phyloP scores from a whole-genome alignment of 2,113 vertebrate genomes.

The Coregonus clupeaformis region DNA sequence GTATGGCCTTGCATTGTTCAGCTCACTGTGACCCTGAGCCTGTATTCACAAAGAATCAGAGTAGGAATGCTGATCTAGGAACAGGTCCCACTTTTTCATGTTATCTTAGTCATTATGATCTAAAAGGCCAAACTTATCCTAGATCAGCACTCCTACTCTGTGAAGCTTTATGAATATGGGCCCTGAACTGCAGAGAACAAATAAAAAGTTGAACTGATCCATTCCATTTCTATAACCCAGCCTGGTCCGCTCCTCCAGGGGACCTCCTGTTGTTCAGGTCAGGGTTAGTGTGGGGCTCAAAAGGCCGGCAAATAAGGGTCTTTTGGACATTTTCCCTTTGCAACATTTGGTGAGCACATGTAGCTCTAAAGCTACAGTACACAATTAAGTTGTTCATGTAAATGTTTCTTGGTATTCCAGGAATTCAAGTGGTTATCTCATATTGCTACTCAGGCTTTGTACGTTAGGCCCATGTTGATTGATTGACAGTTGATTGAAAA shows the following conservation, averaged over 20 bases:
- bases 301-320: neutral
- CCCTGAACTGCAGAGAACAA: neutral
- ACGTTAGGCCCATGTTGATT: too few species aligned
- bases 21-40: neutral
- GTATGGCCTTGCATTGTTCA: neutral
- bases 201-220: neutral
- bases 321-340: conserved; percentile 20
- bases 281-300: neutral
- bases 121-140: too few species aligned
- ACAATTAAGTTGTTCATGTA: neutral
- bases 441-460: too few species aligned
- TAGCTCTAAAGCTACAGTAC: neutral
- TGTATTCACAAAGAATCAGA: neutral
- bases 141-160: too few species aligned
- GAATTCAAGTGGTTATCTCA: neutral
- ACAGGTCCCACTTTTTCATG: too few species aligned
- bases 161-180: too few species aligned
- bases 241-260: neutral
- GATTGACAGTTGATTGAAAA: too few species aligned
- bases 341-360: conserved; percentile 22
- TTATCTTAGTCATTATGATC: too few species aligned
- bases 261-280: conserved; percentile 29
- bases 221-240: neutral
- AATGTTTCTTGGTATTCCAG: neutral
- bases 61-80: neutral